A percentile compares a stretch with the other conserved stretches of the same genome.
Evolutionary conservation across 2,797 vertebrate genomes (phyloP).

Genomic region (Champsocephalus gunnari): DNA sequence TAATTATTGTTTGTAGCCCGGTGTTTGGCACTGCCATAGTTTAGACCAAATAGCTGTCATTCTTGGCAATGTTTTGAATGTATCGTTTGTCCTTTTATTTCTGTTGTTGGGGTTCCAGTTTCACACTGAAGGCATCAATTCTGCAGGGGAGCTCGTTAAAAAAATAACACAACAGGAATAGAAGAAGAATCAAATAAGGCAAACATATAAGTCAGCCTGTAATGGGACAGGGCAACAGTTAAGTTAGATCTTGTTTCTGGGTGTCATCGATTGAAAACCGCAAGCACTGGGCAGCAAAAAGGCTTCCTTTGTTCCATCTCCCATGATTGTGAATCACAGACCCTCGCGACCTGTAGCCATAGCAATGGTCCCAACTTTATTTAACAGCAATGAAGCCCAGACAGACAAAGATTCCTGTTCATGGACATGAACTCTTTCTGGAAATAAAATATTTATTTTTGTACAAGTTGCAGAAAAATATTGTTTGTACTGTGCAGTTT

Average conservation of each 20-base stretch:
- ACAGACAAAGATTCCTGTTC: constrained; percentile 31
- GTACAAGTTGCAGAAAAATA: background rate
- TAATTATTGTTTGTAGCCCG: constrained; percentile 68
- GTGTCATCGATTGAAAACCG: constrained; percentile 51
- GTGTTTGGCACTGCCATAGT: constrained; percentile 56
- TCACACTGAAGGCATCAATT: constrained; percentile 32
- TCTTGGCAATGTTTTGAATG: constrained; percentile 67
- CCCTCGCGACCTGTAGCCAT: constrained; percentile 56
- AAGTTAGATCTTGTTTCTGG: constrained; percentile 60
- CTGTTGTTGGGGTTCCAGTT: constrained; percentile 44
- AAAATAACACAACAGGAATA: background rate
- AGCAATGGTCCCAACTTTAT: constrained; percentile 62
- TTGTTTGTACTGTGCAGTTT: background rate
- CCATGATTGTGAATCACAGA: constrained; percentile 76
- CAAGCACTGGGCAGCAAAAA: constrained; percentile 54
- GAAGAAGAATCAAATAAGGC: constrained; percentile 50
- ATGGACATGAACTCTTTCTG: constrained; percentile 4
- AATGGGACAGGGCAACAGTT: constrained; percentile 37
- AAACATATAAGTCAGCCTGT: constrained; percentile 29
- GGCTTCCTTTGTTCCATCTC: constrained; percentile 71
- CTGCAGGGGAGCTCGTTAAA: constrained; percentile 51
- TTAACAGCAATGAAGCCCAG: constrained; percentile 24
- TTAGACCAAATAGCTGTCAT: constrained; percentile 71
- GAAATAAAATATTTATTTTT: background rate
- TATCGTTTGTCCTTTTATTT: constrained; percentile 46